A percentile compares a stretch with the other conserved stretches of the same genome.
phyloP scores from a whole-genome alignment of 2,888 invertebrate species.

The Rhopalosiphum nymphaeae region DNA sequence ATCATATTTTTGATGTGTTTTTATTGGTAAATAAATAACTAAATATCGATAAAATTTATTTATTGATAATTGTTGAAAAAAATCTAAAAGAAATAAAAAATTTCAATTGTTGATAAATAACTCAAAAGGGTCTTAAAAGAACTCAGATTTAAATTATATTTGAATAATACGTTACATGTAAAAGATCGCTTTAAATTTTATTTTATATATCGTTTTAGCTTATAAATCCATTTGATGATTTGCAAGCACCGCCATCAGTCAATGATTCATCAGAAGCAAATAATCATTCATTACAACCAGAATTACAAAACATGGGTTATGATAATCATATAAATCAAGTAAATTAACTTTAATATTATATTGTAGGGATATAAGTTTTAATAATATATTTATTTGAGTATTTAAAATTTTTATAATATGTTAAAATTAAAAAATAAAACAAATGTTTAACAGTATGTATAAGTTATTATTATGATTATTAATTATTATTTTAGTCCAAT shows the following conservation, averaged over 20 bases:
- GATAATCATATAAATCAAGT: conserved; percentile 60
- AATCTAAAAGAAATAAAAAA: too few species aligned
- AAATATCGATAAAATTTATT: too few species aligned
- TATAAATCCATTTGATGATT: conserved; percentile 55
- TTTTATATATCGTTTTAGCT: not conserved
- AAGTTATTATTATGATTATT: conserved; percentile 4
- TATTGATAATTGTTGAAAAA: too few species aligned
- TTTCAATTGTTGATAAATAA: too few species aligned
- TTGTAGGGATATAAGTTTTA: not conserved
- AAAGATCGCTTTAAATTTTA: not conserved
- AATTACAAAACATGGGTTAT: conserved; percentile 62
- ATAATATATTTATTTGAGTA: not conserved
- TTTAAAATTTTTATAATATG: not conserved
- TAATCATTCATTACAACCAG: conserved; percentile 46
- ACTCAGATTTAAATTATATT: not conserved
- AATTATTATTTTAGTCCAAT: conserved; percentile 48
- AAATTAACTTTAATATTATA: not conserved
- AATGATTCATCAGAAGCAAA: conserved; percentile 27
- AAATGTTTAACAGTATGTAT: not conserved
- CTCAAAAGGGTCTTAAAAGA: too few species aligned
- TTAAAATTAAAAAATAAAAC: not conserved
- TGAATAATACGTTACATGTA: not conserved
- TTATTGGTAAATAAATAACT: too few species aligned
- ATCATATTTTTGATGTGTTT: too few species aligned
- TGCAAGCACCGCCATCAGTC: conserved; percentile 49